These are phyloP conservation scores for Latheticus oryzae DNA, from an alignment of 2,888 invertebrate genomes.

Conservation along the genomic window DNA sequence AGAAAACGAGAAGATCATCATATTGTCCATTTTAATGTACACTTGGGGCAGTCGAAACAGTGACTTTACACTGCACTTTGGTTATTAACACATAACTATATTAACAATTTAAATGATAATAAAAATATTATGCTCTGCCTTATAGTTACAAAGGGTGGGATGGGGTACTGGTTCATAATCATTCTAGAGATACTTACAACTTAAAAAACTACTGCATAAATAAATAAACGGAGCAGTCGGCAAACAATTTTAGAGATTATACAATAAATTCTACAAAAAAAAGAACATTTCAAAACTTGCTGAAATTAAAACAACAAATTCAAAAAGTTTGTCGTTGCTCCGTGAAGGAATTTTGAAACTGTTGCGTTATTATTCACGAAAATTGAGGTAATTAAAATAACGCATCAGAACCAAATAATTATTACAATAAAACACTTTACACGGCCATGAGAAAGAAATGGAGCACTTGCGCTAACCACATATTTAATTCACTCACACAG, in stretches of 20 bases:
- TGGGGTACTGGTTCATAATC: constrained; percentile 42
- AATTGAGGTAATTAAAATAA: constrained; percentile 27
- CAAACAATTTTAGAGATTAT: constrained; percentile 16
- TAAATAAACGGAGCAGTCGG: constrained; percentile 47
- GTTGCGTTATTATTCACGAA: constrained; percentile 13
- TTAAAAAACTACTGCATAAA: constrained; percentile 54
- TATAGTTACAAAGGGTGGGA: constrained; percentile 62
- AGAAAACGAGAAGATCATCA: too few species aligned
- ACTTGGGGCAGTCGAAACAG: constrained; percentile 45
- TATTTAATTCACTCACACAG: constrained; percentile 48
- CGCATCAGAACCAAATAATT: constrained; percentile 26
- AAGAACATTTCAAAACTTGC: too few species aligned
- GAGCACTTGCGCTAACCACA: constrained; percentile 31
- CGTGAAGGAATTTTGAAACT: constrained; percentile 21
- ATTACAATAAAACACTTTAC: constrained; percentile 35
- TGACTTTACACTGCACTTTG: constrained; percentile 49
- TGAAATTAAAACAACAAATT: neutral
- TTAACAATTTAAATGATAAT: constrained; percentile 57
- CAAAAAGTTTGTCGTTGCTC: constrained; percentile 27
- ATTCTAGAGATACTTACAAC: constrained; percentile 58
- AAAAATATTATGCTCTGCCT: constrained; percentile 64
- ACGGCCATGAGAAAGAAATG: constrained; percentile 24
- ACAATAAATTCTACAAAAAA: neutral
- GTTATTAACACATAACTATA: constrained; percentile 50
- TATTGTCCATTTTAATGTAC: constrained; percentile 52